Evolutionary conservation across 2,888 invertebrate species (phyloP).

Genomic region (Dichetophora obliterata): DNA sequence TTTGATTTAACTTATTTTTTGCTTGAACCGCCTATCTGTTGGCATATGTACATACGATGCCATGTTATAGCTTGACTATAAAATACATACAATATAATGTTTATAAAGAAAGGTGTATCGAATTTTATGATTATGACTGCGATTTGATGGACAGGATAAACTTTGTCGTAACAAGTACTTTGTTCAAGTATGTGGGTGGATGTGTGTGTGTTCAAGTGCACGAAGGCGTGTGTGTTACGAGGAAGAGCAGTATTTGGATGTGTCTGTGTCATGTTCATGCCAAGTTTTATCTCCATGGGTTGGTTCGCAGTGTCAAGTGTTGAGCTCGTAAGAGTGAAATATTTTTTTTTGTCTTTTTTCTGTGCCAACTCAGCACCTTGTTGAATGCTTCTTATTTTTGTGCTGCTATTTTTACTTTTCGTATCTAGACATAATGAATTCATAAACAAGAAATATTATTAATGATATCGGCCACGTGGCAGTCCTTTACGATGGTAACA

Average conservation of each 20-base stretch:
- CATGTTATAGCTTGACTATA: not conserved
- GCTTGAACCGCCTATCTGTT: too few relatives aligned
- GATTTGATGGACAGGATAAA: slow-evolving; percentile 38
- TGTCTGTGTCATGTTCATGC: not conserved
- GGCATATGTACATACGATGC: too few relatives aligned
- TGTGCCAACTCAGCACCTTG: not conserved
- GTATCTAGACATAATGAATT: not conserved
- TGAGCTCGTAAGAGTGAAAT: not conserved
- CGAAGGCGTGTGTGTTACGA: not conserved
- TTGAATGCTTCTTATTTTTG: not conserved
- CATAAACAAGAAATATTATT: slow-evolving; percentile 1
- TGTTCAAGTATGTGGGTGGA: not conserved
- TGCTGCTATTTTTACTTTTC: not conserved
- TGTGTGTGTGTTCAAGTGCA: not conserved
- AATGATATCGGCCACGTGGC: not conserved
- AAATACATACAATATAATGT: not conserved
- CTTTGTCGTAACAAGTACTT: slow-evolving; percentile 33
- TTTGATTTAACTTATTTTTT: too few relatives aligned
- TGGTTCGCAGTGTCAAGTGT: too few relatives aligned
- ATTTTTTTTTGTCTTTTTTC: not conserved
- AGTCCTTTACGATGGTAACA: not conserved
- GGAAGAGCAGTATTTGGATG: not conserved
- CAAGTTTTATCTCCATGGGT: not conserved
- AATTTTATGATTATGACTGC: not conserved
- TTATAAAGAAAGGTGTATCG: not conserved